Conservation (phyloP, 2,113 vertebrate species). For the Chamaea fasciata region DNA sequence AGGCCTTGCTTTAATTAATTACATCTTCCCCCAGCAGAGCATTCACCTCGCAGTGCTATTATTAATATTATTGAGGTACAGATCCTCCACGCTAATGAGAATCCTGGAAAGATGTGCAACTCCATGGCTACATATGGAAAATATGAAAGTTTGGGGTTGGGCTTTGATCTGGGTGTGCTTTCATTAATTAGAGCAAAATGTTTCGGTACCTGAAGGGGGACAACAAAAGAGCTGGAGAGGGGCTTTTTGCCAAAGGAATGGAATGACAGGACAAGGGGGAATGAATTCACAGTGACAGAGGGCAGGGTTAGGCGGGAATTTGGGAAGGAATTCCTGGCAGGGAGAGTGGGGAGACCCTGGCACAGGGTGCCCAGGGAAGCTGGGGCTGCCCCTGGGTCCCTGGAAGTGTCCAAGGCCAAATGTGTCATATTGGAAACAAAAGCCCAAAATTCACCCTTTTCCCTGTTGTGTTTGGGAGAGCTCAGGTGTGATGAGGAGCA, state of each 20-base stretch:
- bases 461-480: not conserved
- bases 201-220: not conserved
- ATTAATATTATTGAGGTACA: not conserved
- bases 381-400: not conserved
- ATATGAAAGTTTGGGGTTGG: not conserved
- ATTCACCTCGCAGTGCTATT: fast-evolving
- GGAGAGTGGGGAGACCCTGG: fast-evolving
- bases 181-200: not conserved
- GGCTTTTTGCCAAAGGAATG: not conserved
- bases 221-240: not conserved
- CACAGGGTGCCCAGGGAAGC: not conserved
- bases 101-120: not conserved
- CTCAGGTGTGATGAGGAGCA: not conserved
- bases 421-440: not conserved
- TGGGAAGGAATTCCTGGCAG: not conserved
- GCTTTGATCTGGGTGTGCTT: not conserved
- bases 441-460: not conserved
- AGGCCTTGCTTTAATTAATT: not conserved
- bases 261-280: not conserved
- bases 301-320: not conserved
- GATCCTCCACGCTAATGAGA: not conserved
- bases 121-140: not conserved
- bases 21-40: not conserved
- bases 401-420: not conserved
- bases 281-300: not conserved